These are phyloP conservation scores for Mesochorus sp. DNA, from an alignment of 2,888 invertebrate species.

Conservation along the genomic window DNA sequence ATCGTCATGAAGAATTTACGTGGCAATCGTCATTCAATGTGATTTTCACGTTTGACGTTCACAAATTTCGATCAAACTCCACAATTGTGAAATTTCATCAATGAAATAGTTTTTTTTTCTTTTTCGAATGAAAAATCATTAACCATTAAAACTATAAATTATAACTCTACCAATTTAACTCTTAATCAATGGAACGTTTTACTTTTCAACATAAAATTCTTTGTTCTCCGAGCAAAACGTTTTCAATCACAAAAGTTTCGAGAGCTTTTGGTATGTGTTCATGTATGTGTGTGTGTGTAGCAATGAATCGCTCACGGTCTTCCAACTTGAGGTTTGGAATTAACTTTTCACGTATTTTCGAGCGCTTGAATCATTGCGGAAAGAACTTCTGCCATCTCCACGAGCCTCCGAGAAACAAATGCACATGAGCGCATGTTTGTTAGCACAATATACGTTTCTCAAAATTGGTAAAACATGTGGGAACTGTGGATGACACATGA, in stretches of 20 bases:
- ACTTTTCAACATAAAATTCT: not conserved
- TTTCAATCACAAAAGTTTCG: slow-evolving; percentile 53
- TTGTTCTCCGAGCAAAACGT: slow-evolving; percentile 1
- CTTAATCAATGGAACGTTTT: not conserved
- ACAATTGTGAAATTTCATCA: too few relatives aligned
- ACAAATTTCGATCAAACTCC: too few relatives aligned
- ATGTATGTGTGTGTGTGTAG: too few relatives aligned
- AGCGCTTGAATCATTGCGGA: slow-evolving; percentile 38
- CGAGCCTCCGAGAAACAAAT: slow-evolving; percentile 18
- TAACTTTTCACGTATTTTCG: slow-evolving; percentile 51
- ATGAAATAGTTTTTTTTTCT: not conserved
- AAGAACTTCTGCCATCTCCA: slow-evolving; percentile 55
- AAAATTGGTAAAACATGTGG: slow-evolving; percentile 9
- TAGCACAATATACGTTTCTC: not conserved
- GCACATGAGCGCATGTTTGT: not conserved
- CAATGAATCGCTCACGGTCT: slow-evolving; percentile 31
- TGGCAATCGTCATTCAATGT: too few relatives aligned
- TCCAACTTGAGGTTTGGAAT: slow-evolving; percentile 48
- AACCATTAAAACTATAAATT: too few relatives aligned
- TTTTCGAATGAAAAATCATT: not conserved
- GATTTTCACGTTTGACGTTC: too few relatives aligned
- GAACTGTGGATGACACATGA: not conserved
- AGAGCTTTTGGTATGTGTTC: slow-evolving; percentile 2
- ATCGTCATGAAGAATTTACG: too few relatives aligned
- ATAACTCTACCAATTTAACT: too few relatives aligned